Evolutionary conservation across 2,113 vertebrate genomes (phyloP), one percentile per base, ranked within the genome.

Genomic region (Sander vitreus): DNA sequence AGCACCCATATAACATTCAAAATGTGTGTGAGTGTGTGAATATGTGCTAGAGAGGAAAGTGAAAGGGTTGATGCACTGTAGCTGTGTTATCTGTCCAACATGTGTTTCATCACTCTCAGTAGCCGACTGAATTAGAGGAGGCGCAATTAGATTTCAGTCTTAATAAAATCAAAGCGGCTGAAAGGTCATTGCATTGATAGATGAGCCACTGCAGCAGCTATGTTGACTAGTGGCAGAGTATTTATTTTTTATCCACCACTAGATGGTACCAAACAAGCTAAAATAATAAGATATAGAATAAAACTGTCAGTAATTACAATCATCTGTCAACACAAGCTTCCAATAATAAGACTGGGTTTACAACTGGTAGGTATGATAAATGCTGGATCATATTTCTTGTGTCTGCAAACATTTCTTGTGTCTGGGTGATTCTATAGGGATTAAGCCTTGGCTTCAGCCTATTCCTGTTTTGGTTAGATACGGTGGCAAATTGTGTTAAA

Each of bases 141-240:
- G 11, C 23, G 1, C 13, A 66, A 90, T 91, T 84, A 48, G 74
- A 87, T 91, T 89, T 80, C 36, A 27, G 65, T 25, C 36, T 53
- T 86, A 84, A 92, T 81, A 72, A 83, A 71, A 91, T 84, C 30
- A n/a, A n/a, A 54, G 67, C 57, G 1, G 68, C 85, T 50, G 86
- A 85, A 76, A 70, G 67, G 66, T 78, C 79, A 84, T 33, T 58
- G 72, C 7, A 12, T 21, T 54, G 76, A 79, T n/a, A 25, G n/a
- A 87, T 48, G 73, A 79, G 10, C 30, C 59, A 11, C 54, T 15
- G 39, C 19, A 23, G 21, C 18, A 1, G 21, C 25, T n/a, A 5
- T 25, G 25, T 15, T 66, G 14, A 72, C 47, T 12, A 60, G 23
- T 11, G 12, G 27, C 36, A 21, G 23, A 55, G 27, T 23, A 21